Percentiles rank a stretch among this genome's conserved stretches.
Conservation (phyloP, 1,140 invertebrate genomes). For the Drosophila nannoptera region DNA sequence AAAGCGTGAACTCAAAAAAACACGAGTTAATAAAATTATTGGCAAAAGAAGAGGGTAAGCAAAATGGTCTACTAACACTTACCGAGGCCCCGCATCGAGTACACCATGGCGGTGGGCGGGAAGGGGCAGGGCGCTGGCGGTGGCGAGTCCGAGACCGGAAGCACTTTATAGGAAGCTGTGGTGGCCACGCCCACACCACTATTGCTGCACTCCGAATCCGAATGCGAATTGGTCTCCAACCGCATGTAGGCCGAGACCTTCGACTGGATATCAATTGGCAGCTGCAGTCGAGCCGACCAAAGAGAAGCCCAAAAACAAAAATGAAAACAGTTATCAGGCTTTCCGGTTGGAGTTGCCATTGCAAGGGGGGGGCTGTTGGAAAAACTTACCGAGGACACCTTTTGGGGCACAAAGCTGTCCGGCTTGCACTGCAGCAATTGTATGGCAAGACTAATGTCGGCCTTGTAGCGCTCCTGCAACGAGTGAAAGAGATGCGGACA, state of each 20-base stretch:
- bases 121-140: conserved; percentile 81
- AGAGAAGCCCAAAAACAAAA: background rate
- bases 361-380: no score
- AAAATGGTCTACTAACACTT: conserved; percentile 80
- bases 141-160: conserved; percentile 78
- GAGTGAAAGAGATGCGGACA: conserved; percentile 44
- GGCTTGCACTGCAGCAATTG: conserved; percentile 97
- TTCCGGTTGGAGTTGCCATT: background rate
- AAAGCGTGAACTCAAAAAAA: background rate
- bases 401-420: conserved; percentile 95
- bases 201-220: conserved; percentile 77
- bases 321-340: background rate
- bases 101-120: conserved; percentile 93
- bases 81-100: conserved; percentile 83
- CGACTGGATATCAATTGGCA: conserved; percentile 93
- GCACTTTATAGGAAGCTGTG: conserved; percentile 78
- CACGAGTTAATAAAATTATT: conserved; percentile 38
- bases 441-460: conserved; percentile 95
- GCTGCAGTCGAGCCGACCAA: conserved; percentile 80
- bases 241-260: conserved; percentile 90
- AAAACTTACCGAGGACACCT: conserved; percentile 90
- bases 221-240: conserved; percentile 83
- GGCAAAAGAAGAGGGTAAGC: conserved; percentile 15
- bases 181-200: conserved; percentile 76
- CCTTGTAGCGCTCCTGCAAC: conserved; percentile 94